Conservation (phyloP, 1,140 invertebrate species). For the Dreissena polymorpha region DNA sequence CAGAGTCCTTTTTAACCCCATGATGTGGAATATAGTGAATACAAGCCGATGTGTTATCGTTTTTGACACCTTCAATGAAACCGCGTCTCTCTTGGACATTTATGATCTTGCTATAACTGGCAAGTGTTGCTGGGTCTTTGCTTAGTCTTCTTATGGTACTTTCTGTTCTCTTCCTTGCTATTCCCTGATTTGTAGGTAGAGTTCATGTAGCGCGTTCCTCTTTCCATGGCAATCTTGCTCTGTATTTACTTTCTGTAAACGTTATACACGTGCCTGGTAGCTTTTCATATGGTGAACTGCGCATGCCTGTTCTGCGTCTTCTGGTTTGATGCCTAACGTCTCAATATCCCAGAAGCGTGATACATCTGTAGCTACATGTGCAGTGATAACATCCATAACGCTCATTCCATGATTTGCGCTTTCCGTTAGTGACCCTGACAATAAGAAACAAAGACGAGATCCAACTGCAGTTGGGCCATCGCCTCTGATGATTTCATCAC, state of each 20-base stretch:
- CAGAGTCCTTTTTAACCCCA: constrained; percentile 52
- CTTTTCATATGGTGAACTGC: neutral
- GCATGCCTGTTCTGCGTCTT: neutral
- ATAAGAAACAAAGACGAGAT: constrained; percentile 47
- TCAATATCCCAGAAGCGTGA: constrained; percentile 53
- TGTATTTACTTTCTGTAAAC: constrained; percentile 30
- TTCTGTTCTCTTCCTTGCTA: constrained; percentile 26
- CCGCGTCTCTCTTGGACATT: constrained; percentile 31
- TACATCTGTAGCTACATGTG: constrained; percentile 15
- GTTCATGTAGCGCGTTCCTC: constrained; percentile 5
- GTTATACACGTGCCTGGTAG: constrained; percentile 27
- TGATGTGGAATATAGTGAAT: constrained; percentile 52
- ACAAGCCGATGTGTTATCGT: neutral
- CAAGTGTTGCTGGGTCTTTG: constrained; percentile 35
- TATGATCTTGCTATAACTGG: constrained; percentile 38
- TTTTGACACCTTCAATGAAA: constrained; percentile 35
- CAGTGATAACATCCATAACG: constrained; percentile 18
- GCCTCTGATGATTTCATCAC: constrained; percentile 32
- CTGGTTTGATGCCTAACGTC: constrained; percentile 4
- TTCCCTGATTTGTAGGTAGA: constrained; percentile 10
- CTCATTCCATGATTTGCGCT: neutral
- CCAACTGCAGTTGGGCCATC: constrained; percentile 50
- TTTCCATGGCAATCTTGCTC: constrained; percentile 54
- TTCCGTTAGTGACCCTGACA: constrained; percentile 21
- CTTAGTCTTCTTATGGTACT: constrained; percentile 24